These are phyloP conservation scores for Crocodylus rhombifer DNA, from an alignment of 2,797 vertebrate genomes.

Conservation along the genomic window DNA sequence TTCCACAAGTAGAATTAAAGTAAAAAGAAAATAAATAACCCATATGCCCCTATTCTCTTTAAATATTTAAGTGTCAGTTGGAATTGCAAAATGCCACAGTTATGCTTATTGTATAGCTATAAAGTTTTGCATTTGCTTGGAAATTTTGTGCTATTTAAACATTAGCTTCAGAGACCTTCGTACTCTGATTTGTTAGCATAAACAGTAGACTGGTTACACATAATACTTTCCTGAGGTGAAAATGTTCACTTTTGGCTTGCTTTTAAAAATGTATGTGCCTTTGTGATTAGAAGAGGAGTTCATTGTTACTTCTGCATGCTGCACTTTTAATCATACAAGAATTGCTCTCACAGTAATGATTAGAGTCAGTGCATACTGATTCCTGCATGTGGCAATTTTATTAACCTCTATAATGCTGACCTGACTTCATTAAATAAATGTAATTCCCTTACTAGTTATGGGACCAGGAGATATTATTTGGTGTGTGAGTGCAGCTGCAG, in stretches of 20 bases:
- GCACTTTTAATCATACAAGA: neutral
- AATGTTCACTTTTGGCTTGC: neutral
- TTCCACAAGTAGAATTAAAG: slow-evolving; percentile 80
- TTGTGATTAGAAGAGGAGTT: neutral
- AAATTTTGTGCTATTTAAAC: slow-evolving; percentile 44
- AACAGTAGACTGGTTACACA: neutral
- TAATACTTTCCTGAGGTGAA: slow-evolving; percentile 11
- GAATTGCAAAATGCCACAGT: slow-evolving; percentile 65
- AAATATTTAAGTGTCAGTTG: slow-evolving; percentile 80
- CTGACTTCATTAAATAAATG: slow-evolving; percentile 14
- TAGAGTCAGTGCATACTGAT: neutral
- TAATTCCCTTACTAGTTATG: neutral
- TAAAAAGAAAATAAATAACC: slow-evolving; percentile 81
- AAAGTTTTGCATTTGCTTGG: slow-evolving; percentile 61
- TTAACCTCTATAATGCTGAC: slow-evolving; percentile 18
- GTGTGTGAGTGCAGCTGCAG: slow-evolving; percentile 1
- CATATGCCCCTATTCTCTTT: slow-evolving; percentile 77
- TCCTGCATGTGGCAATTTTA: slow-evolving; percentile 3
- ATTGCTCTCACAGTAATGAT: neutral
- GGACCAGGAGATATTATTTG: slow-evolving; percentile 1
- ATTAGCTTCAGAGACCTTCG: slow-evolving; percentile 52
- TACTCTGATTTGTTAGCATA: slow-evolving; percentile 35
- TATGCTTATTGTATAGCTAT: slow-evolving; percentile 34
- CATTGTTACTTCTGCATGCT: neutral
- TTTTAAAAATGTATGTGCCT: slow-evolving; percentile 10